Conservation (phyloP, 1,140 invertebrate genomes). For the Cydia splendana region DNA sequence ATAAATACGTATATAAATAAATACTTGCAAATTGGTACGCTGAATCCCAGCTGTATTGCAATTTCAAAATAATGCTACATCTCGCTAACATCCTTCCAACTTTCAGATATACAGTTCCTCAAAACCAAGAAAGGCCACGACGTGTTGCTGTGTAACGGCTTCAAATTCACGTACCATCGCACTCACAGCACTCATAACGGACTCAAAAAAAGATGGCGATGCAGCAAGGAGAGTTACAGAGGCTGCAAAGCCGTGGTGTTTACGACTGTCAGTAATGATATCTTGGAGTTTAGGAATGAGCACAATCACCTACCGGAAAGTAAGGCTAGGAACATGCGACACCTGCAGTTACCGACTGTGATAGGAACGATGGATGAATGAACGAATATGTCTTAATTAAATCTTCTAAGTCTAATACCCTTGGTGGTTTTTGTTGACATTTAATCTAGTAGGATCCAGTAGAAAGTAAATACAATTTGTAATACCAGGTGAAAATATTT, state of each 20-base stretch:
- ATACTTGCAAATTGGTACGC: too few species aligned
- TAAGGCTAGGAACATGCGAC: neutral
- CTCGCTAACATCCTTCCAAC: neutral
- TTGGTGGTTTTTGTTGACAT: too few species aligned
- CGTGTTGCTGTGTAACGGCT: neutral
- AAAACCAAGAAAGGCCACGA: neutral
- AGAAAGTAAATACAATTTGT: too few species aligned
- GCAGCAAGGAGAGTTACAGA: slow-evolving; percentile 20
- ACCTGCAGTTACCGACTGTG: too few species aligned
- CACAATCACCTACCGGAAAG: neutral
- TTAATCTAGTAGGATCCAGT: too few species aligned
- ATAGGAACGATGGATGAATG: too few species aligned
- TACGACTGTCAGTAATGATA: neutral
- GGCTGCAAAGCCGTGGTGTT: neutral
- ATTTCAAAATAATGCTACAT: neutral
- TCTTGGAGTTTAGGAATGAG: neutral
- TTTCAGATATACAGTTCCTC: slow-evolving; percentile 1
- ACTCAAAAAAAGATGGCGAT: slow-evolving; percentile 26
- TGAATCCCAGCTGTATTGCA: too few species aligned
- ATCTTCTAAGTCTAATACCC: too few species aligned
- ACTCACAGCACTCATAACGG: neutral
- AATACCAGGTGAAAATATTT: too few species aligned
- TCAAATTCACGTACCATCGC: slow-evolving; percentile 1
- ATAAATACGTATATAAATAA: too few species aligned
- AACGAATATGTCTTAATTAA: too few species aligned